Percentiles rank a stretch among this genome's conserved stretches.
These are phyloP conservation scores for Sarcophaga bullata DNA, from an alignment of 1,140 invertebrate species.

Conservation along the genomic window DNA sequence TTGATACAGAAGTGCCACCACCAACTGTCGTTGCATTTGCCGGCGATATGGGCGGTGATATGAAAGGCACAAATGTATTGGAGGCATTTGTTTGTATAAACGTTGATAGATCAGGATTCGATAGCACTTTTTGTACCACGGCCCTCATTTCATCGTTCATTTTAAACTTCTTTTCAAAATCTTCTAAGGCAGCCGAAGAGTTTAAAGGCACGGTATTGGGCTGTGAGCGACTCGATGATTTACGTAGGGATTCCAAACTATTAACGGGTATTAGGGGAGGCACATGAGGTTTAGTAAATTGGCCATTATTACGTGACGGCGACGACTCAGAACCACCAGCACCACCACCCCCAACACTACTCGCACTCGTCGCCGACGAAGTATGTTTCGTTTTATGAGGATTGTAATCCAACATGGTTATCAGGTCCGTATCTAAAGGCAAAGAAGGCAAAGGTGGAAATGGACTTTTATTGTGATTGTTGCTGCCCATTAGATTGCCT, in stretches of 20 bases:
- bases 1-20: constrained; percentile 42
- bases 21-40: constrained; percentile 47
- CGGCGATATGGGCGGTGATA: constrained; percentile 63
- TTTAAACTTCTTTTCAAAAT: constrained; percentile 63
- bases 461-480: constrained; percentile 31
- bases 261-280: constrained; percentile 50
- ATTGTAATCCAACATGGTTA: constrained; percentile 64
- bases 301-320: constrained; percentile 42
- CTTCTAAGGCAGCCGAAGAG: constrained; percentile 58
- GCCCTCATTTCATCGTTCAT: constrained; percentile 64
- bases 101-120: constrained; percentile 63
- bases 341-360: background rate
- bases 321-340: background rate
- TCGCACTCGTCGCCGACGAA: background rate
- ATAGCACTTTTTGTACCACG: constrained; percentile 62
- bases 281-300: constrained; percentile 59
- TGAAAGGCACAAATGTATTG: constrained; percentile 54
- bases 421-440: constrained; percentile 59
- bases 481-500: background rate
- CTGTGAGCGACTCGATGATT: background rate
- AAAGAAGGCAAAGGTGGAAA: constrained; percentile 59
- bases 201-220: constrained; percentile 55
- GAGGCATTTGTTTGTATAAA: constrained; percentile 61
- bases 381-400: constrained; percentile 47
- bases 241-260: constrained; percentile 41